A percentile compares a stretch with the other conserved stretches of the same genome.
Evolutionary conservation across 2,888 invertebrate genomes (phyloP).

Genomic region (Rosalia funebris): DNA sequence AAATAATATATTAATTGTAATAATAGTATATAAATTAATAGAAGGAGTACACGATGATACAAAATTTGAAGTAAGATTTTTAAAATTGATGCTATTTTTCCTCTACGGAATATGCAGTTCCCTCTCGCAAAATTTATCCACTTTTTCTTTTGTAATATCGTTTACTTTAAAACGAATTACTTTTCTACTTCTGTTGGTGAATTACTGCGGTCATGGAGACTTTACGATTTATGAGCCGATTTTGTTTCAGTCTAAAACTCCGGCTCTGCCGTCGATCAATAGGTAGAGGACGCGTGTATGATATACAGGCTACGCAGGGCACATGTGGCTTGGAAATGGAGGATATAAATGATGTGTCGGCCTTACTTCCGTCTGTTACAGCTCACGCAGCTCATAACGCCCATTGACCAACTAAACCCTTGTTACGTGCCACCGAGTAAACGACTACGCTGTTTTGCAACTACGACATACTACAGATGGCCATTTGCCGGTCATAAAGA

Average conservation of each 20-base stretch:
- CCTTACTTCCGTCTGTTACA: slow-evolving; percentile 51
- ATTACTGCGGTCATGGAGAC: background rate
- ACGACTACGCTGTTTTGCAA: slow-evolving; percentile 38
- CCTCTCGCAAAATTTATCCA: background rate
- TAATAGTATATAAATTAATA: no score
- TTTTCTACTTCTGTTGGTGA: background rate
- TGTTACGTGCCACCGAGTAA: slow-evolving; percentile 40
- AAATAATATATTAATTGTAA: no score
- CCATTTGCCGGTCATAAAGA: slow-evolving; percentile 29
- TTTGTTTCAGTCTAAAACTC: slow-evolving; percentile 15
- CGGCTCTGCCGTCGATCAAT: slow-evolving; percentile 23
- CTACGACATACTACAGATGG: slow-evolving; percentile 39
- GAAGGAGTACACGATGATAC: no score
- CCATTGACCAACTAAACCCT: slow-evolving; percentile 51
- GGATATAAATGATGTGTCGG: slow-evolving; percentile 54
- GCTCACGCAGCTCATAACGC: slow-evolving; percentile 51
- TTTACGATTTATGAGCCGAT: slow-evolving; percentile 1
- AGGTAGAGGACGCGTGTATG: slow-evolving; percentile 39
- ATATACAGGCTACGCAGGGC: slow-evolving; percentile 46
- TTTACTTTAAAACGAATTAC: background rate
- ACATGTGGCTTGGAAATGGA: slow-evolving; percentile 49
- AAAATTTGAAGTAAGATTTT: background rate
- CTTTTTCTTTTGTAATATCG: background rate
- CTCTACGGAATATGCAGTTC: background rate
- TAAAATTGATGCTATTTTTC: background rate